These are phyloP conservation scores for Lysiphlebus fabarum DNA, from an alignment of 1,140 invertebrate genomes.

Conservation along the genomic window DNA sequence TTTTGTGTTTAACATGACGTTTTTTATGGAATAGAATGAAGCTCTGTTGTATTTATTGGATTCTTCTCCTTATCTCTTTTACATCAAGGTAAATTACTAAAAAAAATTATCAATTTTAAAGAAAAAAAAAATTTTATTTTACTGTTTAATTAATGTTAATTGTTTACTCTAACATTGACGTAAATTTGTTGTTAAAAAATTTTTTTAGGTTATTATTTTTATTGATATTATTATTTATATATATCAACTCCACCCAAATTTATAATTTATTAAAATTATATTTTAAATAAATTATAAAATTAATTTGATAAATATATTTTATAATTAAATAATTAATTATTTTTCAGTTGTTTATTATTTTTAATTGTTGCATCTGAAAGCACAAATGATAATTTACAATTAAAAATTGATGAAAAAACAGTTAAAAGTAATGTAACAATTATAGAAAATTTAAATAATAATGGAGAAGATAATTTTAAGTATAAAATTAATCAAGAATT, in stretches of 20 bases:
- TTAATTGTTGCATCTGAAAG: slow-evolving; percentile 28
- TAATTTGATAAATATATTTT: too few species aligned
- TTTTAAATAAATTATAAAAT: too few species aligned
- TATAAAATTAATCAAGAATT: neutral
- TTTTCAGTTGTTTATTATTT: slow-evolving; percentile 33
- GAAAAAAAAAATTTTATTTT: too few species aligned
- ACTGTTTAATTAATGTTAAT: too few species aligned
- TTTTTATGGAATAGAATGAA: slow-evolving; percentile 52
- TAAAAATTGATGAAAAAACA: slow-evolving; percentile 15
- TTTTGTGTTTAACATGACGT: slow-evolving; percentile 27
- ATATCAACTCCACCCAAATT: too few species aligned
- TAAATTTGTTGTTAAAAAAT: neutral
- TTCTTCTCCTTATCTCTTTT: slow-evolving; percentile 58
- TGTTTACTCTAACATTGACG: neutral
- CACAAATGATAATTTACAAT: slow-evolving; percentile 17
- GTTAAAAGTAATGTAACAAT: slow-evolving; percentile 29
- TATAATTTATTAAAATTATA: too few species aligned
- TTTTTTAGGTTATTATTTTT: slow-evolving; percentile 7
- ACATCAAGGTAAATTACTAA: slow-evolving; percentile 53
- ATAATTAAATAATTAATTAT: neutral
- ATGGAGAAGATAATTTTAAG: neutral
- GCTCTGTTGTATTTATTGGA: slow-evolving; percentile 58
- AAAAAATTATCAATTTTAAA: slow-evolving; percentile 7
- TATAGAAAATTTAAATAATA: slow-evolving; percentile 9
- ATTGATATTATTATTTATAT: neutral